Evolutionary conservation across 2,113 vertebrate species (phyloP).

Genomic region (Gnathonemus echidnorhynchus): DNA sequence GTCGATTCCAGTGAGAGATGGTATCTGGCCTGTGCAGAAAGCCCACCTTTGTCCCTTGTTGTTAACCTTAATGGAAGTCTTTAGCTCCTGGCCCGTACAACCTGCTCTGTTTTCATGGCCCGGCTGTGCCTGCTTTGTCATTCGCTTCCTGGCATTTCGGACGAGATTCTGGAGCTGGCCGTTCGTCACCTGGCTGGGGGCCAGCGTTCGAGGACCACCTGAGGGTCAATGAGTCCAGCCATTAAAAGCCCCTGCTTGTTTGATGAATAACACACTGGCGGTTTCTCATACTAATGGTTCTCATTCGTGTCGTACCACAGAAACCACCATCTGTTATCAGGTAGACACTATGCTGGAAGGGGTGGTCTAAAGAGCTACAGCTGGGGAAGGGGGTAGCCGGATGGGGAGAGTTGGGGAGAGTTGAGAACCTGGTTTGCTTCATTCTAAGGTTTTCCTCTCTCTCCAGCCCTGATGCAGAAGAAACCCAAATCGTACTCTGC

Average conservation of each 20-base stretch:
- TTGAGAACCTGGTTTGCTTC: no score
- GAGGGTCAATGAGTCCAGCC: not conserved
- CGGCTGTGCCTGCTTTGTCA: not conserved
- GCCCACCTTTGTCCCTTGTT: not conserved
- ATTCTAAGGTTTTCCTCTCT: not conserved
- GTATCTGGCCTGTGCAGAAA: not conserved
- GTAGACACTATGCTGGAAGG: not conserved
- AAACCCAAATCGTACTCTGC: conserved; percentile 95
- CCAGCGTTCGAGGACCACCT: not conserved
- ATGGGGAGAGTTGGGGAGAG: not conserved
- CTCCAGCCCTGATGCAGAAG: conserved; percentile 82
- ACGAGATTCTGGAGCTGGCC: not conserved
- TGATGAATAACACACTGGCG: not conserved
- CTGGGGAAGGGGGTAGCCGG: not conserved
- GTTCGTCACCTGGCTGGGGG: not conserved
- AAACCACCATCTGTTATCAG: not conserved
- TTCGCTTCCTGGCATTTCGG: not conserved
- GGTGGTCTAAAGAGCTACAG: not conserved
- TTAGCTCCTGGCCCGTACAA: not conserved
- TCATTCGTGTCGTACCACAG: not conserved
- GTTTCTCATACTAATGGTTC: not conserved
- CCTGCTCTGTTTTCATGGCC: not conserved
- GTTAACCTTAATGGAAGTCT: not conserved
- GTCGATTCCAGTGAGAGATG: not conserved
- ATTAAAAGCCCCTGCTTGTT: not conserved